Base-by-base conservation (phyloP, 2,113 vertebrate species). In the Alectura lathami region DNA sequence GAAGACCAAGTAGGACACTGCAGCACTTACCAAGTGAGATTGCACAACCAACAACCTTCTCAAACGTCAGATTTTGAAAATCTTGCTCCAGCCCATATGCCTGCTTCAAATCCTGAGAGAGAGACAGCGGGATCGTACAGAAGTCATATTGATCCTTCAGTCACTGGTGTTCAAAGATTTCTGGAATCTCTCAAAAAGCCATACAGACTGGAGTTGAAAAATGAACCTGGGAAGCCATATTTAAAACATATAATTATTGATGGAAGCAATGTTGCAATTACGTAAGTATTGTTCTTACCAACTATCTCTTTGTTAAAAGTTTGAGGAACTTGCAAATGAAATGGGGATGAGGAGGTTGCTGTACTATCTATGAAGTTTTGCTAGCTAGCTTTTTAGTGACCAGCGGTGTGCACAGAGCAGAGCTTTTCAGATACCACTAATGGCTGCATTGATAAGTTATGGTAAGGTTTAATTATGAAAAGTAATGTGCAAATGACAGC, bases 211-310 rank as follows among this genome's bases (percentile, higher is more conserved):
- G 98, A 98, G 74, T 96, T 99, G 95, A 98, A 98, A 53, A 99
- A 99, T 16, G 98, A 99, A 86, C 98, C 98, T 0, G 99, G 99
- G 29, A 97, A 94, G 51, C 96, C 80, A 0, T 97, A 98, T 50
- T 97, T 99, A 80, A 98, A 99, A 42, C 99, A 99, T 81, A 97
- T 99, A 36, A 98, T 99, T 92, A 99, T 99, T 67, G 99, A 99
- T 36, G 99, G 99, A 86, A 99, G 99, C 97, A 99, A 99, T 51
- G 98, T 99, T 89, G 99, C 99, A 3, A 99, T 99, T 96, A 97
- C 98, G 99, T 99, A 97, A 99, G 99, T 99, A 86, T 60, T 60
- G 8, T 57, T 80, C 17, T 50, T 77, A 59, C 93, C 36, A 59
- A 21, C 29, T 79, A 0, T 60, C 9, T n/a, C 48, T 54, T 50